A percentile compares a stretch with the other conserved stretches of the same genome.
These are phyloP conservation scores for Trididemnum clinides DNA, from an alignment of 23 tunicate species.

Conservation along the genomic window DNA sequence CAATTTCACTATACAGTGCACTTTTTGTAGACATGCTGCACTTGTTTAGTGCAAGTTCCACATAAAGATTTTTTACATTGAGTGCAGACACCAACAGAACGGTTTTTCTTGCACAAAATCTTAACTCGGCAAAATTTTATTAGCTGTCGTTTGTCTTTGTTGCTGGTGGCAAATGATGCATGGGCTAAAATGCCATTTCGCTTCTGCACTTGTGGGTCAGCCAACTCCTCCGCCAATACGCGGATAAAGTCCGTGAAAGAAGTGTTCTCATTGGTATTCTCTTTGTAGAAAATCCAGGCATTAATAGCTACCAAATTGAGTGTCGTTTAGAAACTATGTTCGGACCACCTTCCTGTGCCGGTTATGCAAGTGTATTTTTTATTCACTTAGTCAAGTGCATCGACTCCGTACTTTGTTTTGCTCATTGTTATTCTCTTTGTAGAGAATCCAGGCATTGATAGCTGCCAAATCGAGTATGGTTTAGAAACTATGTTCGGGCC, in stretches of 20 bases:
- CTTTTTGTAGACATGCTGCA: conserved; percentile 13
- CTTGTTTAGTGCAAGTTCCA: conserved; percentile 8
- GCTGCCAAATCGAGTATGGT: conserved; percentile 20
- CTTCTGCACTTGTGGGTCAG: conserved; percentile 18
- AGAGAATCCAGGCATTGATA: conserved; percentile 27
- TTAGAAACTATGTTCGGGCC: conserved; percentile 27
- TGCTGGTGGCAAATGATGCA: neutral
- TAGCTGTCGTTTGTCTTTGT: neutral
- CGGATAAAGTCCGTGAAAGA: conserved; percentile 16
- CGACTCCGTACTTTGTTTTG: neutral
- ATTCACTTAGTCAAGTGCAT: neutral
- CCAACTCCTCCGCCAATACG: conserved; percentile 21
- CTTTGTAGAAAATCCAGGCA: conserved; percentile 8
- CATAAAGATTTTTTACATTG: conserved; percentile 24
- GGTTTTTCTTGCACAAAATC: conserved; percentile 31
- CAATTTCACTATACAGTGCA: no score
- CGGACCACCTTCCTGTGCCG: conserved; percentile 13
- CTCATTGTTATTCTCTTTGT: conserved; percentile 14
- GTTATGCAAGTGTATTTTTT: neutral
- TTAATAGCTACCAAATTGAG: neutral
- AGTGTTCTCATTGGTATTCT: conserved; percentile 20
- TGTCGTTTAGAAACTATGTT: neutral
- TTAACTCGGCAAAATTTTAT: conserved; percentile 27
- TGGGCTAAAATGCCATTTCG: neutral
- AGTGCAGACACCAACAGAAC: conserved; percentile 14